A percentile compares a stretch with the other conserved stretches of the same genome.
These are phyloP conservation scores for Thunnus maccoyii DNA, from an alignment of 2,113 vertebrate species.

Conservation along the genomic window DNA sequence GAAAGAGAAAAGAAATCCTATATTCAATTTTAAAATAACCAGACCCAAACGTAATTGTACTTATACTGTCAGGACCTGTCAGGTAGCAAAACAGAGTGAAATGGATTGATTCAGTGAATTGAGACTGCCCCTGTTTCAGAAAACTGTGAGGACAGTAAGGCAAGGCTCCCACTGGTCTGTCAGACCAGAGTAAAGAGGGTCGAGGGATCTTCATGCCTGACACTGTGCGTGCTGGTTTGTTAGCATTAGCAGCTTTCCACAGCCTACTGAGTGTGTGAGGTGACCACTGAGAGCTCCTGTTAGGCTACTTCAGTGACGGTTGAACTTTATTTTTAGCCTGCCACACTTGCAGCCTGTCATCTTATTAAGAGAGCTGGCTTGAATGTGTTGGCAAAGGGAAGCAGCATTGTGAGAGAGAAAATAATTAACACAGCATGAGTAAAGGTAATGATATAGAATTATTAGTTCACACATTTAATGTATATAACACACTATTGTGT, in stretches of 20 bases:
- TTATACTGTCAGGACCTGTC: no score
- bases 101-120: neutral
- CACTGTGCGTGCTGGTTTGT: neutral
- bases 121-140: neutral
- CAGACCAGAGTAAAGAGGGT: neutral
- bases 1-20: no score
- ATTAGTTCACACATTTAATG: slow-evolving; percentile 1
- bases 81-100: no score
- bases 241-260: slow-evolving; percentile 29
- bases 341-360: slow-evolving; percentile 9
- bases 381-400: neutral
- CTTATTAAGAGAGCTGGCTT: slow-evolving; percentile 23
- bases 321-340: slow-evolving; percentile 47
- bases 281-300: slow-evolving; percentile 17
- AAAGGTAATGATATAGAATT: slow-evolving; percentile 21
- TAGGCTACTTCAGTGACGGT: slow-evolving; percentile 11
- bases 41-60: no score
- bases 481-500: neutral
- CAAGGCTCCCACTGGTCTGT: neutral
- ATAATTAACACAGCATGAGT: neutral
- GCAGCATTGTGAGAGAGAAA: neutral
- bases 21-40: no score
- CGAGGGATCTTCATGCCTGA: neutral
- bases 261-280: slow-evolving; percentile 5
- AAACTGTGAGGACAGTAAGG: slow-evolving; percentile 1